Evolutionary conservation across 2,797 vertebrate genomes (phyloP).

Genomic region (Coreius guichenoti): DNA sequence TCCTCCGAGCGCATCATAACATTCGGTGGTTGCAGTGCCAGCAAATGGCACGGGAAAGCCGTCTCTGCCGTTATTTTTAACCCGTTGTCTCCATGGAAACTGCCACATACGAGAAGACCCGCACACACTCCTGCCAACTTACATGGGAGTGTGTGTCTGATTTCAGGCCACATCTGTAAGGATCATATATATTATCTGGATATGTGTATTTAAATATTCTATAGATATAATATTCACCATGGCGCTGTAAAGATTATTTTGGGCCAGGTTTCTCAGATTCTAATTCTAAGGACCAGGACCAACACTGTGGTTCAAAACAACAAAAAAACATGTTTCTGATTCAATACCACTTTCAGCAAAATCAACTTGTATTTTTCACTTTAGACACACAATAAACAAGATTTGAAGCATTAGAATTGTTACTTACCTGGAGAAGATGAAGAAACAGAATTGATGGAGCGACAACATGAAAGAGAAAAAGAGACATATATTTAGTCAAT

Average conservation of each 20-base stretch:
- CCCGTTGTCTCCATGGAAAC: slow-evolving; percentile 70
- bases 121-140: slow-evolving; percentile 37
- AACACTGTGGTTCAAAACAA: not conserved
- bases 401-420: not conserved
- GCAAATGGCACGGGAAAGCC: slow-evolving; percentile 59
- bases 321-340: not conserved
- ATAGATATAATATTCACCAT: not conserved
- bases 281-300: not conserved
- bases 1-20: slow-evolving; percentile 54
- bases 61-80: slow-evolving; percentile 65
- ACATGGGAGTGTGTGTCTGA: slow-evolving; percentile 34
- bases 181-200: not conserved
- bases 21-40: slow-evolving; percentile 48
- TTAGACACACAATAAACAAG: not conserved
- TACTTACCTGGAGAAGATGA: slow-evolving; percentile 49
- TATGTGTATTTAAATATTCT: not conserved
- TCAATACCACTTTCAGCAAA: not conserved
- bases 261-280: too few relatives aligned
- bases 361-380: not conserved
- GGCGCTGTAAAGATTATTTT: not conserved
- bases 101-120: slow-evolving; percentile 56
- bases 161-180: not conserved
- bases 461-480: slow-evolving; percentile 25
- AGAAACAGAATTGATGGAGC: slow-evolving; percentile 14
- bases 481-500: not conserved